Evolutionary conservation across 2,797 vertebrate genomes (phyloP), one percentile per base, ranked within the genome.

Genomic region (Hozukius guyotensis): DNA sequence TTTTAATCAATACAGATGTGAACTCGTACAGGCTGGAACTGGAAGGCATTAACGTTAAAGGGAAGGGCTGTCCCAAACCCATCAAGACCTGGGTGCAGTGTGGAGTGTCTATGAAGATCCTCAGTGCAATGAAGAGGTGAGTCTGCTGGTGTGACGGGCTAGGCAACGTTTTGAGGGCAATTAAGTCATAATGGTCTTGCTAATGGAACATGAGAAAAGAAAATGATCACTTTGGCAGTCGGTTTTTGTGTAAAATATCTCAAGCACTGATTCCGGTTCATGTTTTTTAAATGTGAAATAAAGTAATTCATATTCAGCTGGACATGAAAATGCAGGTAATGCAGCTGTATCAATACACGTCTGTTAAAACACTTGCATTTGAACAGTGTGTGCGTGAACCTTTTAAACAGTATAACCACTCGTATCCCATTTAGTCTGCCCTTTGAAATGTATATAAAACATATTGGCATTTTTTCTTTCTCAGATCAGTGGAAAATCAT

Each of bases 1-100:
- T 36, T 66, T 74, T 10, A 29, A 67, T 36, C 22, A 71, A 9
- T 62, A 12, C 77, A 99, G 99, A 99, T 36, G 97, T 99, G 79
- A 97, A 95, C 63, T 88, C 96, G 1, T 96, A 96, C 93, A 95
- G 98, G 14, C 80, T 98, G 89, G 98, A 99, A 87, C 89, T 99
- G 95, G 99, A 99, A 75, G 99, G 99, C 31, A 99, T 99, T 88
- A 95, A 69, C 0, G 98, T 99, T 20, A 99, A 99, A 80, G 99
- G 99, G 68, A 99, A 99, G 91, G 97, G 97, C 77, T 99, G 98
- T 78, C 97, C 99, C 12, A 99, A 99, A 89, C 99, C 99, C 70
- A 98, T 99, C 92, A 99, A 98, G 95, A 97, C 98, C 65, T 99
- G 99, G 99, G 99, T 99, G 60, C 99, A 99, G 90, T 99, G 99